Evolutionary conservation across 2,888 invertebrate species (phyloP), one percentile per base, ranked within the genome.

Genomic region (Chouioia cunea): DNA sequence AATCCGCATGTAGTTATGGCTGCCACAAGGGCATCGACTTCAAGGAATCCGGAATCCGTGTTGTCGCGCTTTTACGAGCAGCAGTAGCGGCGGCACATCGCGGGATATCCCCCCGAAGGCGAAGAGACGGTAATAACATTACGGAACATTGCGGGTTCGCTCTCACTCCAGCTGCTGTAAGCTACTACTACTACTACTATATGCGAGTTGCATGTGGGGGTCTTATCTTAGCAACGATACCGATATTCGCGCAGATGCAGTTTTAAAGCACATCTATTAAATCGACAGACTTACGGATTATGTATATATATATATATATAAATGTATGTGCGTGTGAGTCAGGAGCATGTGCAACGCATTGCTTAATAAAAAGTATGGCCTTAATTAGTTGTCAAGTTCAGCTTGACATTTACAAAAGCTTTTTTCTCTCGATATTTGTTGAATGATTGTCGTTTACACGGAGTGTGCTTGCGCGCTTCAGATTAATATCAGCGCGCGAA

Each of bases 41-140:
- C n/a, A 4, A 27, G 54, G 74, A 74, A 74, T 74, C 72, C 72
- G 67, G 71, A 73, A 71, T 70, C 44, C 67, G 58, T 65, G 74
- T 74, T 67, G 72, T 48, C 67, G 58, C 56, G 16, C 65, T 23
- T 63, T 71, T 74, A 72, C 71, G 66, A 69, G 54, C 65, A 18
- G 18, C 43, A 50, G 43, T 27, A 20, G 57, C 20, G 43, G 23
- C 27, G 36, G 47, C 23, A n/a, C 23, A 36, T 48, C 50, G 23
- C 23, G 44, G 53, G 15, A 15, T 22, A 36, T 27, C 46, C 47
- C 57, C 47, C 63, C n/a, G n/a, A n/a, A 36, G 12, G 36, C 58
- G 62, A 59, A 36, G 53, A 18, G 68, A 47, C 65, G 60, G 67
- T 66, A 74, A 74, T 71, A 71, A 66, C 71, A 65, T 69, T 71